phyloP scores from a whole-genome alignment of 2,888 invertebrate species.

The Steinernema carpocapsae region DNA sequence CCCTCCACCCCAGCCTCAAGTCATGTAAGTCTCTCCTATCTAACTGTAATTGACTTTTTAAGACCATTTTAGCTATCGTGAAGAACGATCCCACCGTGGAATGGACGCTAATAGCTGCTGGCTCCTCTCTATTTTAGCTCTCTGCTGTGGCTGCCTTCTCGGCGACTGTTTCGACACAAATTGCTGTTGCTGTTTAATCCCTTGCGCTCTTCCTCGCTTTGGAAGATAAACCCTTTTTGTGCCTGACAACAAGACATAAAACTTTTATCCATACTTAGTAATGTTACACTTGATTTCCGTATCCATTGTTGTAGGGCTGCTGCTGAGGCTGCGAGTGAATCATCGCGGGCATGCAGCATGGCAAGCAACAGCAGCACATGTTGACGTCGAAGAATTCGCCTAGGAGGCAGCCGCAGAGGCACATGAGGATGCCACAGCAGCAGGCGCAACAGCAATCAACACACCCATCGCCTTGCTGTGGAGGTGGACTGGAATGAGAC shows the following conservation, averaged over 20 bases:
- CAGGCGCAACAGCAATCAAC: neutral
- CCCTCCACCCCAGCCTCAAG: slow-evolving; percentile 58
- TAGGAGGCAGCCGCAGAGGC: neutral
- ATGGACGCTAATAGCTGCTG: slow-evolving; percentile 54
- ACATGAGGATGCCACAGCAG: slow-evolving; percentile 1
- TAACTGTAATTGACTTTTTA: too few species aligned
- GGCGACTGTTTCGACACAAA: slow-evolving; percentile 50
- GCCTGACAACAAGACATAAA: neutral
- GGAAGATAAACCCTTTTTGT: neutral
- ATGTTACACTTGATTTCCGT: neutral
- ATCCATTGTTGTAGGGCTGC: neutral
- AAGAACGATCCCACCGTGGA: slow-evolving; percentile 47
- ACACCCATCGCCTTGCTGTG: neutral
- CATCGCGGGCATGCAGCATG: neutral
- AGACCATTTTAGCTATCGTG: slow-evolving; percentile 39
- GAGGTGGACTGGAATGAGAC: neutral
- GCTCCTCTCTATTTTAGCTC: slow-evolving; percentile 56
- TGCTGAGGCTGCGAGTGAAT: neutral
- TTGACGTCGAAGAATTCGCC: slow-evolving; percentile 9
- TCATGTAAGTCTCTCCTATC: slow-evolving; percentile 61
- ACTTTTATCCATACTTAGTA: neutral
- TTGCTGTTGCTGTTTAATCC: slow-evolving; percentile 47
- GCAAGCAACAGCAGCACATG: neutral
- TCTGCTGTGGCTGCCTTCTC: slow-evolving; percentile 62
- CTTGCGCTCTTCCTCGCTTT: slow-evolving; percentile 44